phyloP scores from a whole-genome alignment of 2,797 vertebrate species.

The Protonibea diacanthus region DNA sequence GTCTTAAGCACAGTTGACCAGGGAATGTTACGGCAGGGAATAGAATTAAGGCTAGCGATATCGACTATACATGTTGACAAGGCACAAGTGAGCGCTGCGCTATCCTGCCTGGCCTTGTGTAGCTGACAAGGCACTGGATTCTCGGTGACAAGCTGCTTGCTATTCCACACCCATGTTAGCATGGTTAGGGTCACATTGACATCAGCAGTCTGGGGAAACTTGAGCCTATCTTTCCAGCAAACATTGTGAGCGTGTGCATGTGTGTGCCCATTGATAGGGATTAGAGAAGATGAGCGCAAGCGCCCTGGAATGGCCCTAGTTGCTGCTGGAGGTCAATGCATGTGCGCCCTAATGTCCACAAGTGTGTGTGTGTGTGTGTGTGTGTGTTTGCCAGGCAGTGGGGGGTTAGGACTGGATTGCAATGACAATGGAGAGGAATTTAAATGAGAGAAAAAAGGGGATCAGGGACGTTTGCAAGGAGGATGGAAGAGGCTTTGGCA shows the following conservation, averaged over 20 bases:
- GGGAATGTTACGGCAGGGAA: slow-evolving; percentile 30
- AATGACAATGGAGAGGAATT: slow-evolving; percentile 80
- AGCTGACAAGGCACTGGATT: slow-evolving; percentile 61
- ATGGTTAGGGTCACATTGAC: slow-evolving; percentile 75
- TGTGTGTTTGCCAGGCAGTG: slow-evolving; percentile 56
- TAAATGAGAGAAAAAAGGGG: slow-evolving; percentile 79
- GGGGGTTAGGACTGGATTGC: slow-evolving; percentile 70
- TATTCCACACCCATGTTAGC: slow-evolving; percentile 72
- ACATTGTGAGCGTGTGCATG: slow-evolving; percentile 60
- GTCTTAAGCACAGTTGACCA: slow-evolving; percentile 34
- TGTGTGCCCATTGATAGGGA: slow-evolving; percentile 74
- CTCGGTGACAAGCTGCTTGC: slow-evolving; percentile 77
- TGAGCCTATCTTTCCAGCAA: slow-evolving; percentile 72
- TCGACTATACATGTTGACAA: slow-evolving; percentile 66
- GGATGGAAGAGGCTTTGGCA: slow-evolving; percentile 76
- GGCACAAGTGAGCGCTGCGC: slow-evolving; percentile 25
- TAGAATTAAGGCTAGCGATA: slow-evolving; percentile 50
- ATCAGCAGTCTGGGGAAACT: slow-evolving; percentile 73
- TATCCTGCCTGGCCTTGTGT: slow-evolving; percentile 26
- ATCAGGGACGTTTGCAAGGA: slow-evolving; percentile 76
- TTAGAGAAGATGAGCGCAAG: slow-evolving; percentile 63
- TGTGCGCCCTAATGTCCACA: slow-evolving; percentile 57
- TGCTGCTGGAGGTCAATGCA: slow-evolving; percentile 68
- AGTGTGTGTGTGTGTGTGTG: slow-evolving; percentile 38
- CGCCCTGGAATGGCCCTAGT: slow-evolving; percentile 62